phyloP scores from a whole-genome alignment of 2,797 vertebrate genomes.

The Myotis pilosus region DNA sequence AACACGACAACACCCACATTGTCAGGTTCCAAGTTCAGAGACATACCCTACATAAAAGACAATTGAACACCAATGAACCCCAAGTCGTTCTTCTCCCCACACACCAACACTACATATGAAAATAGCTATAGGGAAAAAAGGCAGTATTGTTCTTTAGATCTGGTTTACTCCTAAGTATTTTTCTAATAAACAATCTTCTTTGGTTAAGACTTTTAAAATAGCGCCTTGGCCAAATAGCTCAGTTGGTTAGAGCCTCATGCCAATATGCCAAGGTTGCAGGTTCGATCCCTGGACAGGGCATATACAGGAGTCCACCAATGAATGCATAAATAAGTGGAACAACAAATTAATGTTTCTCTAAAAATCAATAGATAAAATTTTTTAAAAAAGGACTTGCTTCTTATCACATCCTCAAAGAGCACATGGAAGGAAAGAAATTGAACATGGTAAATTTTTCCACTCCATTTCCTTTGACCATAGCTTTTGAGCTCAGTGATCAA shows the following conservation, averaged over 20 bases:
- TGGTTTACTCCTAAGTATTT: not conserved
- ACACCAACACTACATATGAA: not conserved
- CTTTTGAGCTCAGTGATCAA: not conserved
- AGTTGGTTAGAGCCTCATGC: not conserved
- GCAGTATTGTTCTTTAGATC: not conserved
- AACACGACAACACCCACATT: constrained; percentile 98
- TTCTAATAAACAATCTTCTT: not conserved
- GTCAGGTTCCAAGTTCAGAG: constrained; percentile 98
- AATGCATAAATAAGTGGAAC: not conserved
- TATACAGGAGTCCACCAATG: not conserved
- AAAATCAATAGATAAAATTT: not conserved
- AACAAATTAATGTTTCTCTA: not conserved
- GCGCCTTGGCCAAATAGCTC: not conserved
- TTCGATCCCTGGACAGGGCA: not conserved
- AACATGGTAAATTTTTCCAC: not conserved
- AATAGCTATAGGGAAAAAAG: rapidly evolving
- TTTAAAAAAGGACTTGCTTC: too few relatives aligned
- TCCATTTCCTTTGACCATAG: not conserved
- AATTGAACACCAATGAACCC: not conserved
- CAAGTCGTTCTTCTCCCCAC: not conserved
- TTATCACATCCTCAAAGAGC: not conserved
- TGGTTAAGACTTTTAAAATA: not conserved
- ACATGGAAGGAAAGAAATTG: not conserved
- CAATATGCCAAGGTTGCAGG: not conserved
- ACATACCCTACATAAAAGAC: constrained; percentile 90